Base-by-base conservation (phyloP, 2,113 vertebrate species). In the Gopherus flavomarginatus region DNA sequence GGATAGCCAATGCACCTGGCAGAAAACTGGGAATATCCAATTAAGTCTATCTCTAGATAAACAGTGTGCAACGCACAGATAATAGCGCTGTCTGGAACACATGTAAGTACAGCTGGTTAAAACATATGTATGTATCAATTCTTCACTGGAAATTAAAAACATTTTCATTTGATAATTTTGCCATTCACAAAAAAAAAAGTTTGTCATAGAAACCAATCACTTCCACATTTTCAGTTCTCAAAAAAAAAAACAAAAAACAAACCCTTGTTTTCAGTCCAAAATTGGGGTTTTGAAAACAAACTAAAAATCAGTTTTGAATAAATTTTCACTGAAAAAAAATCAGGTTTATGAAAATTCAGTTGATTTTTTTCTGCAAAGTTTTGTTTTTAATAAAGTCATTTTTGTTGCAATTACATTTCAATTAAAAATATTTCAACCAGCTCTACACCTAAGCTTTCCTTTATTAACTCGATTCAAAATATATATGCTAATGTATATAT, bases 321-420 rank as follows among this genome's bases (percentile, higher is more conserved):
- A 0, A 1, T 0, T 6, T 77, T 69, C 1, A 9, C 24, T 38
- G 38, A 35, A 85, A 86, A 91, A 90, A 0, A 59, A 17, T 22
- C 11, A 4, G 0, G 14, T 85, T 54, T 9, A 56, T 29, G 26
- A 0, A 86, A 31, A 38, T 4, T 59, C 59, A 1, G 38, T 4
- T 77, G 3, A 44, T 11, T 49, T 1, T 6, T 92, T 84, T 84
- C 19, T 86, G 42, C 4, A 2, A 69, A 44, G 72, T 31, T 3
- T 50, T 0, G 2, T 4, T 87, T 96, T 94, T 62, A 27, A 57
- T 31, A 47, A 83, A 83, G 9, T 2, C 86, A 7, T 17, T 79
- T 2, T 1, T 93, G 88, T 52, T 85, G 11, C 16, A 56, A 7
- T 50, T 80, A 29, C 21, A 11, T 91, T 88, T 81, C 59, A 10